A percentile compares a stretch with the other conserved stretches of the same genome.
phyloP scores from a whole-genome alignment of 37 sponge, comb jelly and placozoan species.

The Halichondria panicea region DNA sequence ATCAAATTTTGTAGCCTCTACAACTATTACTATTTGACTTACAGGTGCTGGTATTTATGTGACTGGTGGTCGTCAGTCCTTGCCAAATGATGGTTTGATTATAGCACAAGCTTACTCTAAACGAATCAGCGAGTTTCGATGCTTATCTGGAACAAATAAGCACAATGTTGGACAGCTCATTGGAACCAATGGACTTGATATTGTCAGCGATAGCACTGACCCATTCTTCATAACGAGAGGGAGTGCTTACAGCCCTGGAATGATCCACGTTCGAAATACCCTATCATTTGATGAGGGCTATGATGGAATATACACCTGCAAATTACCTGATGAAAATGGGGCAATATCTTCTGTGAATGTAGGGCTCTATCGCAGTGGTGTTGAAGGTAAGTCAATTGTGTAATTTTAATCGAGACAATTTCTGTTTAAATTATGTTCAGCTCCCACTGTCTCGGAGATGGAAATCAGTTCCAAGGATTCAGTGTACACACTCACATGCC shows the following conservation, averaged over 20 bases:
- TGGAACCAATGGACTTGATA: not conserved
- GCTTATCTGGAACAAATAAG: not conserved
- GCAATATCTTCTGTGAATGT: too few species aligned
- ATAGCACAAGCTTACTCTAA: not conserved
- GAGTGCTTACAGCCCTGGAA: too few species aligned
- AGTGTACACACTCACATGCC: constrained; percentile 1
- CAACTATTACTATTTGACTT: too few species aligned
- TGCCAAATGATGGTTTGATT: not conserved
- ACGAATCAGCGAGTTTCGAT: not conserved
- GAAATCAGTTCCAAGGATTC: not conserved
- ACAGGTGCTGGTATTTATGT: constrained; percentile 13
- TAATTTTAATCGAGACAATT: not conserved
- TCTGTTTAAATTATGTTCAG: not conserved
- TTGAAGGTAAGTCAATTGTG: not conserved
- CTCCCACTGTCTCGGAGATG: not conserved
- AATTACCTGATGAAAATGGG: too few species aligned
- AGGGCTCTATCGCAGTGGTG: not conserved
- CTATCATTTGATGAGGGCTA: too few species aligned
- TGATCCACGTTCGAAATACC: too few species aligned
- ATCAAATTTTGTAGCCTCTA: too few species aligned
- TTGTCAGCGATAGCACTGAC: not conserved
- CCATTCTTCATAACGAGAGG: not conserved
- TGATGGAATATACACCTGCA: too few species aligned
- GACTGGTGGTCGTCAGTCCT: not conserved
- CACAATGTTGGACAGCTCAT: not conserved